Evolutionary conservation across 2,888 invertebrate species (phyloP), one percentile per base, ranked within the genome.

Genomic region (Callyntrura guangdongensis): DNA sequence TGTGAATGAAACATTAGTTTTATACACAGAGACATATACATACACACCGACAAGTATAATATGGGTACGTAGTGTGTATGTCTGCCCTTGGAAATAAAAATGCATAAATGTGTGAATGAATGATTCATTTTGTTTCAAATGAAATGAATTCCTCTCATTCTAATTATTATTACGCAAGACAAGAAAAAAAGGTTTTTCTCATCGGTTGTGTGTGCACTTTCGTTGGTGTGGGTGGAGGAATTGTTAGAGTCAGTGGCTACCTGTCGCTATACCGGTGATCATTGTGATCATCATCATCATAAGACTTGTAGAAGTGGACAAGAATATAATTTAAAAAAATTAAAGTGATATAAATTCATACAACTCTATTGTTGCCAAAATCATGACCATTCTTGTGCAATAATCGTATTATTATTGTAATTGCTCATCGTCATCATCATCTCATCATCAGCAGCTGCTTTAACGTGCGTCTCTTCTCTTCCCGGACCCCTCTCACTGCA

Each of bases 1-100:
- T 89, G 74, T 89, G 84, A 89, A 89, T 86, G 86, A 86, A 86
- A 84, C 67, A 1, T 17, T 67, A n/a, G n/a, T n/a, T n/a, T n/a
- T n/a, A n/a, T n/a, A n/a, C n/a, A n/a, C n/a, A n/a, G n/a, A n/a
- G n/a, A n/a, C n/a, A n/a, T n/a, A n/a, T n/a, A n/a, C n/a, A n/a
- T n/a, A n/a, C n/a, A n/a, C n/a, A n/a, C n/a, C n/a, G n/a, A n/a
- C n/a, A n/a, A n/a, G n/a, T n/a, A n/a, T n/a, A n/a, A n/a, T n/a
- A n/a, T n/a, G n/a, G n/a, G n/a, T n/a, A n/a, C n/a, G n/a, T n/a
- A n/a, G n/a, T n/a, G n/a, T n/a, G n/a, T n/a, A n/a, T n/a, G n/a
- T n/a, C n/a, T n/a, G n/a, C n/a, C n/a, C n/a, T n/a, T n/a, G n/a
- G n/a, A n/a, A n/a, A n/a, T n/a, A n/a, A n/a, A n/a, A n/a, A n/a